These are phyloP conservation scores for Oscheius sp. DNA, from an alignment of 2,888 invertebrate genomes.

Conservation along the genomic window DNA sequence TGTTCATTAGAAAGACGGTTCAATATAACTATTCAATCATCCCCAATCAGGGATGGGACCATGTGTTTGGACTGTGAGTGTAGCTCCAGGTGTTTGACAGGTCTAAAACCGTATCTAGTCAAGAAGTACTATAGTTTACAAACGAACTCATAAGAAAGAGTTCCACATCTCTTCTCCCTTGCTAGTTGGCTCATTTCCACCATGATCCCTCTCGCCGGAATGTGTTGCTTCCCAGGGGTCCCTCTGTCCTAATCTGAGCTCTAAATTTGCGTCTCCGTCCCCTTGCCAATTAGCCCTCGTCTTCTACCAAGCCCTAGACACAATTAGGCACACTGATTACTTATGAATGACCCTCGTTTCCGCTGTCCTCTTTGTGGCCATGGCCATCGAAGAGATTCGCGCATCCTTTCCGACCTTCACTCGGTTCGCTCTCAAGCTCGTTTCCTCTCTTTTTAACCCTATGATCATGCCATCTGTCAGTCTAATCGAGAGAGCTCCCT, in stretches of 20 bases:
- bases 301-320: not conserved
- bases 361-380: not conserved
- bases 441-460: not conserved
- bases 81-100: too few species aligned
- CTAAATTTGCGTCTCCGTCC: constrained; percentile 3
- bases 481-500: constrained; percentile 19
- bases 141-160: too few species aligned
- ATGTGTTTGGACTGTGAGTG: too few species aligned
- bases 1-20: too few species aligned
- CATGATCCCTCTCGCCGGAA: constrained; percentile 5
- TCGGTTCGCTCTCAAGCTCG: not conserved
- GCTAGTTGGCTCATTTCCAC: too few species aligned
- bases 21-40: too few species aligned
- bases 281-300: constrained; percentile 14
- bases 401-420: not conserved
- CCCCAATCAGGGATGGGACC: too few species aligned
- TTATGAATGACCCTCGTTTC: constrained; percentile 32
- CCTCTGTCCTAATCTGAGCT: constrained; percentile 17
- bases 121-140: too few species aligned
- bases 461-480: constrained; percentile 20
- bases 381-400: not conserved
- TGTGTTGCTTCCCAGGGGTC: constrained; percentile 29
- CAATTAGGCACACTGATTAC: constrained; percentile 28
- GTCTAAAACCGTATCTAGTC: too few species aligned
- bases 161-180: not conserved